Base-by-base conservation (phyloP, 2,888 invertebrate species). In the Mesorhabditis spiculigera region DNA sequence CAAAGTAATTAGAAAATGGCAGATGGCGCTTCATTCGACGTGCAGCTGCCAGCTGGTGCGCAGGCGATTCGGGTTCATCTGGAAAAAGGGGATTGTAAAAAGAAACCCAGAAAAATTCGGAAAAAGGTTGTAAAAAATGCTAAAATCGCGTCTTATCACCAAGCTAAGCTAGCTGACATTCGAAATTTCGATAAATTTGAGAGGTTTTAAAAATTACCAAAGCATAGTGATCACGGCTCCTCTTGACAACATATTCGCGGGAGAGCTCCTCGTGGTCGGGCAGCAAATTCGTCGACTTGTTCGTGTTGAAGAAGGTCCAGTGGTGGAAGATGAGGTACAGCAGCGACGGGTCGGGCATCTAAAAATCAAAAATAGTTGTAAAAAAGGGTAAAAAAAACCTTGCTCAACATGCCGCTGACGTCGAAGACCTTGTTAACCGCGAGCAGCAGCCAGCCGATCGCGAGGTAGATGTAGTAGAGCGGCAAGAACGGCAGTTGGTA, bases 231-330 rank as follows among this genome's bases (percentile, higher is more conserved):
- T 10, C n/a, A 13, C 58, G 58, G 10, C 10, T 13, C 8, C 8
- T 50, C n/a, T 50, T 50, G 58, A 13, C 58, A n/a, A 50, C 58
- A 50, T 13, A 50, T 50, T 50, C 58, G 1, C 58, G 58, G 58
- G 8, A 10, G 58, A 50, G 42, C 6, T 65, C 6, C 10, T 43
- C 43, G 43, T 73, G 66, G 4, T 69, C 65, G 5, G 73, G 73
- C 44, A 84, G 75, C 69, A 80, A 71, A 10, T 78, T 66, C 5
- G 75, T 73, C 43, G 78, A 71, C 45, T 81, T 81, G 63, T 73
- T 78, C 41, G 78, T 75, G 69, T 77, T 81, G 72, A 82, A 79
- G 71, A 82, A 82, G 3, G 83, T 83, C 83, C 83, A 83, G 43
- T 83, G 83, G 63, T 76, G 79, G 69, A 82, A 78, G 70, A 79